Evolutionary conservation across 2,113 vertebrate species (phyloP).

Genomic region (Nesoenas mayeri): DNA sequence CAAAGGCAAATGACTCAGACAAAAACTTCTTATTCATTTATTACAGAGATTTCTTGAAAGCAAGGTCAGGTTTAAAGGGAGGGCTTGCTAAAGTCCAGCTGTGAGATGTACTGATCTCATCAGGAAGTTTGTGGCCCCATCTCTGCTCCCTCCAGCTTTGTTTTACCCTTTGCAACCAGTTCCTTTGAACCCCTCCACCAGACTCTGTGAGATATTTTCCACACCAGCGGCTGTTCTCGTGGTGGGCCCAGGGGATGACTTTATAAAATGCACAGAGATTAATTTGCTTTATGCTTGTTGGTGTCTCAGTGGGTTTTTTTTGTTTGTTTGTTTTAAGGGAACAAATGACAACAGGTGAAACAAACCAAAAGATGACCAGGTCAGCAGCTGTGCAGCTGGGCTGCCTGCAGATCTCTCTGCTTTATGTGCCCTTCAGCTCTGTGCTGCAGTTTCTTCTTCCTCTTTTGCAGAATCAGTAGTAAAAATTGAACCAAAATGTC

Average conservation of each 20-base stretch:
- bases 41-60: neutral
- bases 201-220: neutral
- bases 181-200: neutral
- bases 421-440: neutral
- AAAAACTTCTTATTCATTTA: neutral
- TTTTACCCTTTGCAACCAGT: neutral
- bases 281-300: fast-evolving
- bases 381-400: fast-evolving
- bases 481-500: neutral
- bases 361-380: neutral
- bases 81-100: neutral
- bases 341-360: neutral
- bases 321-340: neutral
- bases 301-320: neutral
- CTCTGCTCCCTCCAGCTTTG: neutral
- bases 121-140: neutral
- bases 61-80: neutral
- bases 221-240: fast-evolving
- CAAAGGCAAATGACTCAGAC: neutral
- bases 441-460: fast-evolving
- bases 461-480: neutral
- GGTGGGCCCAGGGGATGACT: fast-evolving
- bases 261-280: neutral
- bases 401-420: neutral
- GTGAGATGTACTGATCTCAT: neutral